phyloP scores from a whole-genome alignment of 1,140 invertebrate genomes.

The Diachasmimorpha longicaudata region DNA sequence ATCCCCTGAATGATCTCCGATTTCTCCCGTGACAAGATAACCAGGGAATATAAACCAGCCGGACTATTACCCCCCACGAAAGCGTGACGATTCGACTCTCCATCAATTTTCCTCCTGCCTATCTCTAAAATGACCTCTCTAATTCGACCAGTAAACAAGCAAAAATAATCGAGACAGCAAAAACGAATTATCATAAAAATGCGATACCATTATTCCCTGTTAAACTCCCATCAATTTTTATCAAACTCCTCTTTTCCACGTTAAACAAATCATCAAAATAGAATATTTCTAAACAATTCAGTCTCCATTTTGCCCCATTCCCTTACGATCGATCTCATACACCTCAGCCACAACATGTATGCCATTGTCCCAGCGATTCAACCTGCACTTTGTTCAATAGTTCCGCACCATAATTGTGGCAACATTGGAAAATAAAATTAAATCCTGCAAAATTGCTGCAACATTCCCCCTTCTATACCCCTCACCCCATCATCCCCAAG shows the following conservation, averaged over 20 bases:
- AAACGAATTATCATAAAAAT: too few species aligned
- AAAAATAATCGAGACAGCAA: background rate
- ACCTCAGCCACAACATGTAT: too few species aligned
- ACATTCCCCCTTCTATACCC: background rate
- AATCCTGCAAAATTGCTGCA: background rate
- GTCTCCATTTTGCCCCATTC: too few species aligned
- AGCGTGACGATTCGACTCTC: background rate
- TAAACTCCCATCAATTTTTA: too few species aligned
- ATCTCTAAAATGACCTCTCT: background rate
- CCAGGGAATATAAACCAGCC: background rate
- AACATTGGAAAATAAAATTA: background rate
- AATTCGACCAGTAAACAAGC: background rate
- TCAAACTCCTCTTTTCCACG: too few species aligned
- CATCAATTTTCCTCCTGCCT: background rate
- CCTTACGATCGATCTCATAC: too few species aligned
- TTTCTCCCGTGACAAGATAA: background rate
- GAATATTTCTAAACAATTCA: too few species aligned
- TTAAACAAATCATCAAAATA: too few species aligned
- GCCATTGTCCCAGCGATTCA: background rate
- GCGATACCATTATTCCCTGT: too few species aligned
- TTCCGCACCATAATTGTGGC: background rate
- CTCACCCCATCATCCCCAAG: background rate
- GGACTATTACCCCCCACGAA: background rate
- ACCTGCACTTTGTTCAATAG: background rate
- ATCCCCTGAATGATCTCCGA: background rate